These are phyloP conservation scores for Timema podura DNA, from an alignment of 2,888 invertebrate genomes.

Conservation along the genomic window DNA sequence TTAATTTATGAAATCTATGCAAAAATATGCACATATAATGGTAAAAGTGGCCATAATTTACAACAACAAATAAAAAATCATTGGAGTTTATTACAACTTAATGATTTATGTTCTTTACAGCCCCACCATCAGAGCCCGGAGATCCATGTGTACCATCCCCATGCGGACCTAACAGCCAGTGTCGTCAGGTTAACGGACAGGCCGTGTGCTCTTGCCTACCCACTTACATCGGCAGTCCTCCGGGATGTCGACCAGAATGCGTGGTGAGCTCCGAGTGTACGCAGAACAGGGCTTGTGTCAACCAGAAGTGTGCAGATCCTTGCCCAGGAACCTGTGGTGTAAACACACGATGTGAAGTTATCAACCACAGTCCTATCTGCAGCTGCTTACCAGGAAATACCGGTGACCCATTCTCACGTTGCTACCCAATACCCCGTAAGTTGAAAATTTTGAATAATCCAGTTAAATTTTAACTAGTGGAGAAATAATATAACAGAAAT, in stretches of 20 bases:
- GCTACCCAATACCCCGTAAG: slow-evolving; percentile 36
- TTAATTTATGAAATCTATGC: no score
- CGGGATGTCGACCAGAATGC: slow-evolving; percentile 51
- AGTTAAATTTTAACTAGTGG: no score
- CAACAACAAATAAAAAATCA: no score
- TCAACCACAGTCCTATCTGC: slow-evolving; percentile 69
- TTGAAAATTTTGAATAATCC: no score
- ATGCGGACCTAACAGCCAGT: slow-evolving; percentile 43
- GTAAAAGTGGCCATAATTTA: no score
- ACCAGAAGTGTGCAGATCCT: slow-evolving; percentile 46
- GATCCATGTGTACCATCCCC: slow-evolving; percentile 38
- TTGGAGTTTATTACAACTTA: no score
- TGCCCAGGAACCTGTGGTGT: slow-evolving; percentile 43
- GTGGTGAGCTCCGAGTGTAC: slow-evolving; percentile 47
- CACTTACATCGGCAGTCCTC: slow-evolving; percentile 71
- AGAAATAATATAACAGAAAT: no score
- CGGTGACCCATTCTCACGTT: slow-evolving; percentile 62
- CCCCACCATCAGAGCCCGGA: slow-evolving; percentile 19
- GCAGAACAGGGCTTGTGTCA: slow-evolving; percentile 55
- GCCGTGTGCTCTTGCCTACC: slow-evolving; percentile 76
- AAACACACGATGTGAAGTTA: slow-evolving; percentile 46
- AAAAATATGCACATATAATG: no score
- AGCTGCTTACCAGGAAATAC: slow-evolving; percentile 63
- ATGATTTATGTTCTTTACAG: slow-evolving; percentile 23
- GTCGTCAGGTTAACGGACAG: slow-evolving; percentile 53